A percentile compares a stretch with the other conserved stretches of the same genome.
phyloP scores from a whole-genome alignment of 2,113 vertebrate species.

The Chinchilla lanigera region DNA sequence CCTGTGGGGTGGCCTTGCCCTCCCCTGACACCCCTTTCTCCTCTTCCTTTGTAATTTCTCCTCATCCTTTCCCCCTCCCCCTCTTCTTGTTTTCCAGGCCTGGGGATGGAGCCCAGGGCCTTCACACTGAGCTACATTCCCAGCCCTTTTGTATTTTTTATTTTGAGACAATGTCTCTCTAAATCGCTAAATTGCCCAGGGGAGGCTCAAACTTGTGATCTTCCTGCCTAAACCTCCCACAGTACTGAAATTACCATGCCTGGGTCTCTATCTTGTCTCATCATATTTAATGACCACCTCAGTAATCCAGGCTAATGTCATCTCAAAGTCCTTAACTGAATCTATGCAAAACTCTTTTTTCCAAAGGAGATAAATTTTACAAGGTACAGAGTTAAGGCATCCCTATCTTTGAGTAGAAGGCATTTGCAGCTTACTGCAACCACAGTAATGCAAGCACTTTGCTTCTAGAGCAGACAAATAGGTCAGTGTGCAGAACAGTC shows the following conservation, averaged over 20 bases:
- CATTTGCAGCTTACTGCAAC: background rate
- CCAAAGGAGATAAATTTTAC: background rate
- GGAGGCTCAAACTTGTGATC: background rate
- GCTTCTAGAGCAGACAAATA: background rate
- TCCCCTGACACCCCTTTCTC: too few species aligned
- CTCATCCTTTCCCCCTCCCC: too few species aligned
- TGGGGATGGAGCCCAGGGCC: background rate
- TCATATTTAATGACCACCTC: background rate
- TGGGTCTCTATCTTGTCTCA: background rate
- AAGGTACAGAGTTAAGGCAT: background rate
- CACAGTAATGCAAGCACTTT: background rate
- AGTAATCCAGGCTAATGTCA: background rate
- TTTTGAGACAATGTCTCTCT: background rate
- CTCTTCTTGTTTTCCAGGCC: background rate
- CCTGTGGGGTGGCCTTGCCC: fast-evolving
- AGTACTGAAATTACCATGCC: background rate
- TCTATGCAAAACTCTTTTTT: background rate
- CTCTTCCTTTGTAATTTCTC: too few species aligned
- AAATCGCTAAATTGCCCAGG: background rate
- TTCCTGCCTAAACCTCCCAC: background rate
- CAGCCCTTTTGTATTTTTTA: background rate
- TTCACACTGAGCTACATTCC: background rate
- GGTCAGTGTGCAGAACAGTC: background rate
- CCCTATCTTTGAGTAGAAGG: background rate
- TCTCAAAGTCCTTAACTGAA: background rate